A percentile compares a stretch with the other conserved stretches of the same genome.
phyloP scores from a whole-genome alignment of 1,140 invertebrate genomes.

The Drosophila navojoa region DNA sequence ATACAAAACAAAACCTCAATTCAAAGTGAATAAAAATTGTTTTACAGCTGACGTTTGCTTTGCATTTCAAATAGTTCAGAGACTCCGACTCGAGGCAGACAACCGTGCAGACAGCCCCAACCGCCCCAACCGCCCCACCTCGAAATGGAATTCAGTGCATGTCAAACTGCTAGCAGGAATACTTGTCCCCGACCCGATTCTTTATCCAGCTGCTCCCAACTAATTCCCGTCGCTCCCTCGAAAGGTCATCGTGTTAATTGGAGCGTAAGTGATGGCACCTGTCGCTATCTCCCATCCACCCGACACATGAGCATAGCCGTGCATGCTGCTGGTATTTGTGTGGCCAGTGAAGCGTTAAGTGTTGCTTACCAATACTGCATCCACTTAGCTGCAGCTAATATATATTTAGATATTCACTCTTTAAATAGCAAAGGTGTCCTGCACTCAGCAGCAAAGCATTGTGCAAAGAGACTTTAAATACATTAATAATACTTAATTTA shows the following conservation, averaged over 20 bases:
- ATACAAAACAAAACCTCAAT: conserved; percentile 79
- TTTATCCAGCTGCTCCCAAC: conserved; percentile 6
- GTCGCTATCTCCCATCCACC: conserved; percentile 42
- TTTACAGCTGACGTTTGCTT: conserved; percentile 80
- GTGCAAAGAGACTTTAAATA: no score
- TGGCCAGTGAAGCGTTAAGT: conserved; percentile 64
- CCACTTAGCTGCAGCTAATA: conserved; percentile 30
- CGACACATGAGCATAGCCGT: no score
- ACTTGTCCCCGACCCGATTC: neutral
- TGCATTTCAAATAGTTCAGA: conserved; percentile 75
- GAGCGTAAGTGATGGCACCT: conserved; percentile 69
- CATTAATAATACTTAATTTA: no score
- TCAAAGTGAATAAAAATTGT: conserved; percentile 82
- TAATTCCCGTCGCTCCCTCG: conserved; percentile 48
- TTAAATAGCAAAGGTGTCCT: conserved; percentile 21
- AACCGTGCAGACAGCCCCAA: conserved; percentile 10
- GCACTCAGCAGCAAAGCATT: neutral
- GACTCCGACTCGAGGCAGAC: conserved; percentile 19
- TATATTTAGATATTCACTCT: conserved; percentile 49
- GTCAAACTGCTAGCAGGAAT: conserved; percentile 30
- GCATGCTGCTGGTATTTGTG: conserved; percentile 3
- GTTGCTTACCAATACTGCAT: conserved; percentile 66
- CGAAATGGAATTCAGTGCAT: conserved; percentile 17
- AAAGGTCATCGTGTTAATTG: conserved; percentile 80
- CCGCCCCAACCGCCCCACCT: neutral